Evolutionary conservation across 1,140 invertebrate species (phyloP).

Genomic region (Thaumetopoea pityocampa): DNA sequence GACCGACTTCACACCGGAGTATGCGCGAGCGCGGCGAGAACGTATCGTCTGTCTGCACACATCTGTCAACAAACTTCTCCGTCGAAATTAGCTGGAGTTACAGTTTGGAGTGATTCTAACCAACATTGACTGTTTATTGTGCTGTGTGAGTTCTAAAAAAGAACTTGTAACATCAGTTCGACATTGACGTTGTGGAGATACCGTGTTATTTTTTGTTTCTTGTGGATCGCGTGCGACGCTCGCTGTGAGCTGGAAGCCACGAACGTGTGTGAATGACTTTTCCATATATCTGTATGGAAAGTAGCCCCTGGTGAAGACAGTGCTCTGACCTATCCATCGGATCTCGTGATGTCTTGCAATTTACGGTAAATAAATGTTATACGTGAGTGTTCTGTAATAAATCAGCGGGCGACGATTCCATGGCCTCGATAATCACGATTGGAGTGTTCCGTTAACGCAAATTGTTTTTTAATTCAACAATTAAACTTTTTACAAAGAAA

Average conservation of each 20-base stretch:
- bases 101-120: conserved; percentile 50
- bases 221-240: conserved; percentile 69
- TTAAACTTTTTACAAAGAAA: no score
- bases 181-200: conserved; percentile 56
- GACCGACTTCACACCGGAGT: conserved; percentile 69
- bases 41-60: conserved; percentile 53
- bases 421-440: conserved; percentile 57
- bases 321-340: conserved; percentile 32
- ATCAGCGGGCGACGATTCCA: conserved; percentile 46
- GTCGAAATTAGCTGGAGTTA: conserved; percentile 48
- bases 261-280: conserved; percentile 69
- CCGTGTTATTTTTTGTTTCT: conserved; percentile 72
- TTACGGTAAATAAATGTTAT: conserved; percentile 57
- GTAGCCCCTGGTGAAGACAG: conserved; percentile 51
- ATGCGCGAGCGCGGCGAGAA: conserved; percentile 69
- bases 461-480: conserved; percentile 23
- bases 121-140: conserved; percentile 54
- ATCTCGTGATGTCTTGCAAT: conserved; percentile 49
- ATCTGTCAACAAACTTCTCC: conserved; percentile 71
- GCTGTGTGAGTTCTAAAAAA: conserved; percentile 39
- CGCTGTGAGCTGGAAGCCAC: conserved; percentile 45
- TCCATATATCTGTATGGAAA: conserved; percentile 55
- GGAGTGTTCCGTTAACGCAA: conserved; percentile 51
- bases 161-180: conserved; percentile 38
- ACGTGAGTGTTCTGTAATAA: conserved; percentile 40